Evolutionary conservation across 2,888 invertebrate species (phyloP).

Genomic region (Chrysopilus asiliformis): DNA sequence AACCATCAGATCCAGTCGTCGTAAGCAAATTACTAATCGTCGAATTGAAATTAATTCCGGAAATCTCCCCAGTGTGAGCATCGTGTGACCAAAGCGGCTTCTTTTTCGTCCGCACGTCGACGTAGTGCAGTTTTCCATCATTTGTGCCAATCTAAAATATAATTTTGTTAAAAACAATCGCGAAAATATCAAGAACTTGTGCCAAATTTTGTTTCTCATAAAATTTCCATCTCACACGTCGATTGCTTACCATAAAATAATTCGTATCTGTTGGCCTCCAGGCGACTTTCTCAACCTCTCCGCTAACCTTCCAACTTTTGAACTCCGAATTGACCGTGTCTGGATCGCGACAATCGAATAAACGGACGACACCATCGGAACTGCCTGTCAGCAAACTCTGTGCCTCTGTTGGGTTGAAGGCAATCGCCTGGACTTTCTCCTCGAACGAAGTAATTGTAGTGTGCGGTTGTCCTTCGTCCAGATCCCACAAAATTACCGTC

Average conservation of each 20-base stretch:
- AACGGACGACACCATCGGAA: constrained; percentile 64
- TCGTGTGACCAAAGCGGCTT: constrained; percentile 56
- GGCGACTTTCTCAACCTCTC: constrained; percentile 69
- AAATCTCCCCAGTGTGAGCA: constrained; percentile 74
- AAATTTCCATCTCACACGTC: not conserved
- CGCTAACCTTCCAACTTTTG: constrained; percentile 53
- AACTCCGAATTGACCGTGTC: constrained; percentile 36
- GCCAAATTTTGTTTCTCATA: not conserved
- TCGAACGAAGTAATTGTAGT: constrained; percentile 58
- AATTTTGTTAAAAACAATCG: constrained; percentile 1
- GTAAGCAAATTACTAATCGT: constrained; percentile 61
- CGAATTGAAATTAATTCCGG: constrained; percentile 62
- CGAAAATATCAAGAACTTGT: too few species aligned
- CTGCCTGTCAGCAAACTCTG: constrained; percentile 72
- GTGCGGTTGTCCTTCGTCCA: constrained; percentile 64
- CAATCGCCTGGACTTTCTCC: constrained; percentile 72
- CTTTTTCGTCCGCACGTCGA: constrained; percentile 55
- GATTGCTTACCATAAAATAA: constrained; percentile 46
- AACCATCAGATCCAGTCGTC: constrained; percentile 65
- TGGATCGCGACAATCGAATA: constrained; percentile 76
- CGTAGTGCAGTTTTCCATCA: constrained; percentile 52
- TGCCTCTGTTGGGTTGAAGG: constrained; percentile 73
- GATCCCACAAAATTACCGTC: constrained; percentile 82
- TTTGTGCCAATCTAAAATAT: constrained; percentile 36
- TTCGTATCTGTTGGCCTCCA: constrained; percentile 76